Evolutionary conservation across 1,140 invertebrate species (phyloP).

Genomic region (Psilanteris sp.): DNA sequence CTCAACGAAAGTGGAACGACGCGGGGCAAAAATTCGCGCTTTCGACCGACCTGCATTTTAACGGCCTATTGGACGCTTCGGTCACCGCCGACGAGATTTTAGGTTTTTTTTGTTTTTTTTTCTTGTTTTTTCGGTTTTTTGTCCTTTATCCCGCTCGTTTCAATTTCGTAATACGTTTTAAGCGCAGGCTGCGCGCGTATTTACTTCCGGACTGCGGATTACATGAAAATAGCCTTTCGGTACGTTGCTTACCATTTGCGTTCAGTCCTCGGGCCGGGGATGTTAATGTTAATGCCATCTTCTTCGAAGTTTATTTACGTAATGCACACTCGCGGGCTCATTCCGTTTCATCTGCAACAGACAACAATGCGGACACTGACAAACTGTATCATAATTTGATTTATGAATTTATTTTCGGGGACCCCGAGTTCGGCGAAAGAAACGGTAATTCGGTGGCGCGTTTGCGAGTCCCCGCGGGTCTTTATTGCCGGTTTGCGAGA

Average conservation of each 20-base stretch:
- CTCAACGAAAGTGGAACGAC: constrained; percentile 13
- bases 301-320: constrained; percentile 54
- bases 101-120: too few relatives aligned
- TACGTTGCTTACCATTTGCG: constrained; percentile 57
- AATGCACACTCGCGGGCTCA: constrained; percentile 44
- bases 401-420: constrained; percentile 32
- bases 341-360: constrained; percentile 61
- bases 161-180: too few relatives aligned
- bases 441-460: not conserved
- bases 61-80: not conserved
- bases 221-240: constrained; percentile 35
- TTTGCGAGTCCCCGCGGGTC: too few relatives aligned
- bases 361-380: constrained; percentile 50
- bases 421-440: constrained; percentile 6
- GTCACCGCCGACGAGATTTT: too few relatives aligned
- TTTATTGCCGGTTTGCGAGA: not conserved
- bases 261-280: constrained; percentile 46
- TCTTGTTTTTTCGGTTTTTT: too few relatives aligned
- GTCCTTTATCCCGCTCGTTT: too few relatives aligned
- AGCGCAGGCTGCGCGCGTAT: not conserved
- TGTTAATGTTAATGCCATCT: constrained; percentile 63
- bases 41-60: constrained; percentile 20
- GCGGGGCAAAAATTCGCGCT: not conserved
- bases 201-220: constrained; percentile 21
- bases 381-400: constrained; percentile 40